Evolutionary conservation across 2,888 invertebrate genomes (phyloP).

Genomic region (Cheilosia urbana): DNA sequence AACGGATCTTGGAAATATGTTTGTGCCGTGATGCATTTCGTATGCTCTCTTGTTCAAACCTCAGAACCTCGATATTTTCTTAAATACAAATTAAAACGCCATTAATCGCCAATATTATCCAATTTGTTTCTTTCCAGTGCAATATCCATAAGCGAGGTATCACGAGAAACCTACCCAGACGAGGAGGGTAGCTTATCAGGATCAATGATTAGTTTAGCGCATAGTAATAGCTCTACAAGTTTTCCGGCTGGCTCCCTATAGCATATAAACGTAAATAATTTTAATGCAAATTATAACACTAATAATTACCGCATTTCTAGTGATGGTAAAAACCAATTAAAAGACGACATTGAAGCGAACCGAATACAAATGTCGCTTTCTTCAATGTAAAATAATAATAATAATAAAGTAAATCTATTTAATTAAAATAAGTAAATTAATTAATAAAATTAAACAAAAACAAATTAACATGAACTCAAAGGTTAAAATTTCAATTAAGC

Average conservation of each 20-base stretch:
- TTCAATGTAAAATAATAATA: conserved; percentile 77
- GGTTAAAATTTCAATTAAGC: conserved; percentile 69
- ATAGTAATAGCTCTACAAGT: conserved; percentile 97
- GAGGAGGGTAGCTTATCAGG: conserved; percentile 96
- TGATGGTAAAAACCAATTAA: conserved; percentile 78
- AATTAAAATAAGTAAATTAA: conserved; percentile 76
- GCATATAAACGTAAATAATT: conserved; percentile 82
- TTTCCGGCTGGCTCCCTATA: conserved; percentile 93
- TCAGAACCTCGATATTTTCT: too few species aligned
- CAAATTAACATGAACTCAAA: conserved; percentile 66
- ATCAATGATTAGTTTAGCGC: conserved; percentile 96
- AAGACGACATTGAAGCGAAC: conserved; percentile 77
- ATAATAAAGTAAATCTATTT: conserved; percentile 76
- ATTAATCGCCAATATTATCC: conserved; percentile 1
- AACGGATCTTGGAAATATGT: too few species aligned
- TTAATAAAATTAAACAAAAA: conserved; percentile 66
- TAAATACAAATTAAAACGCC: too few species aligned
- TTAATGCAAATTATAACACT: conserved; percentile 81
- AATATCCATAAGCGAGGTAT: conserved; percentile 95
- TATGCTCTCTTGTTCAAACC: too few species aligned
- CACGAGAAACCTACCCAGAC: conserved; percentile 94
- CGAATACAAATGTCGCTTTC: conserved; percentile 77
- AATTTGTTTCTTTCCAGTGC: conserved; percentile 86
- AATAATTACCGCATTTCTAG: conserved; percentile 78
- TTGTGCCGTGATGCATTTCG: too few species aligned